phyloP scores from a whole-genome alignment of 2,113 vertebrate species.

The Felis chaus region DNA sequence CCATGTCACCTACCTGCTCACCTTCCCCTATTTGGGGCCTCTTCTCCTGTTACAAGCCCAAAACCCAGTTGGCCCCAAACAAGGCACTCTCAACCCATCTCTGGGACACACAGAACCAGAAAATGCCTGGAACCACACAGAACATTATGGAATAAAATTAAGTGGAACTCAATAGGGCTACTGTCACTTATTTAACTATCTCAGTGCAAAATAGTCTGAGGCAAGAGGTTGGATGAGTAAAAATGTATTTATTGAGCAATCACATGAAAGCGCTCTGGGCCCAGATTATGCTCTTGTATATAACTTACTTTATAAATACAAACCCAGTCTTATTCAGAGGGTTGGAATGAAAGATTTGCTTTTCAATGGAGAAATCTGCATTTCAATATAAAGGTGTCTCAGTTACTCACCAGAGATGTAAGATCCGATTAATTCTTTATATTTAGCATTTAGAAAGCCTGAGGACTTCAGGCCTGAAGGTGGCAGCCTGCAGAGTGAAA shows the following conservation, averaged over 20 bases:
- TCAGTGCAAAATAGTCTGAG: slow-evolving; percentile 53
- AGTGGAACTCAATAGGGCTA: slow-evolving; percentile 55
- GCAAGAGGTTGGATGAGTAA: slow-evolving; percentile 41
- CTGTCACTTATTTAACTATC: slow-evolving; percentile 53
- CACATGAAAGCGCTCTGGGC: slow-evolving; percentile 55
- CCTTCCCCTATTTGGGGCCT: neutral
- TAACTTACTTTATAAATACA: slow-evolving; percentile 71
- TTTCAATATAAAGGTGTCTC: slow-evolving; percentile 67
- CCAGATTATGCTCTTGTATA: slow-evolving; percentile 35
- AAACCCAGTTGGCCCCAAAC: neutral
- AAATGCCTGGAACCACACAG: neutral
- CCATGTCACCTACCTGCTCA: neutral
- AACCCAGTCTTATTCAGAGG: slow-evolving; percentile 60
- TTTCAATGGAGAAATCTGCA: slow-evolving; percentile 72
- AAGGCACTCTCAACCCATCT: neutral
- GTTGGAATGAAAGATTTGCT: slow-evolving; percentile 58
- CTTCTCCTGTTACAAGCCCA: neutral
- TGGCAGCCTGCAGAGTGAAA: neutral
- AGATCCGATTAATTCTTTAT: slow-evolving; percentile 25
- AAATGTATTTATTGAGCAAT: slow-evolving; percentile 69
- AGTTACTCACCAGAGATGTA: slow-evolving; percentile 60
- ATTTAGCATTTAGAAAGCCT: slow-evolving; percentile 66
- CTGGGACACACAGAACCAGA: neutral
- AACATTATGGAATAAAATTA: slow-evolving; percentile 62
- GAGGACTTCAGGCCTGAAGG: neutral